phyloP scores from a whole-genome alignment of 2,113 vertebrate genomes.

The Helogale parvula region DNA sequence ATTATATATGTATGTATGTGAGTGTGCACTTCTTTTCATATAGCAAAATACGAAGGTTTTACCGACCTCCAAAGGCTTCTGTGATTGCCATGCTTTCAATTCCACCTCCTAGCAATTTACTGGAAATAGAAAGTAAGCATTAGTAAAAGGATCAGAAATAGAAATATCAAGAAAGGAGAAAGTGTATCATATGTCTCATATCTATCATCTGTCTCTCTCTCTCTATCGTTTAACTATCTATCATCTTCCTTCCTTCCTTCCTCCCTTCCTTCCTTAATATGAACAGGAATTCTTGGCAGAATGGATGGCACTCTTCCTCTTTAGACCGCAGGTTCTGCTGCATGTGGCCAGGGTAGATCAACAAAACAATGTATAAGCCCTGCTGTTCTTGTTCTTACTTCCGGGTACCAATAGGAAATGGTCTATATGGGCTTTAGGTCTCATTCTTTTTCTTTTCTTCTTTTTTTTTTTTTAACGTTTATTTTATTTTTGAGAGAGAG shows the following conservation, averaged over 20 bases:
- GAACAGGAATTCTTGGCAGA: conserved; percentile 43
- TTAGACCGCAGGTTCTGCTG: not conserved
- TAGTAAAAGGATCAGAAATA: conserved; percentile 64
- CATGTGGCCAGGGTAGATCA: not conserved
- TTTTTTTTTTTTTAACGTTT: too few relatives aligned
- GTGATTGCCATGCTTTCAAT: conserved; percentile 99
- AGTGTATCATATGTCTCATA: not conserved
- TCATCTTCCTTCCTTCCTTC: too few relatives aligned
- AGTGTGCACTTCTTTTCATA: not conserved
- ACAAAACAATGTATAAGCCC: not conserved
- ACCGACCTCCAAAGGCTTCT: conserved; percentile 97
- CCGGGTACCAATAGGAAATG: not conserved
- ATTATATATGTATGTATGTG: not conserved
- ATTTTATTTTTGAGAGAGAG: too few relatives aligned
- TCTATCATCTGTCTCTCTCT: not conserved
- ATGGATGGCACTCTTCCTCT: not conserved
- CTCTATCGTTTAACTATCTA: not conserved
- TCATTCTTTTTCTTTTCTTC: not conserved
- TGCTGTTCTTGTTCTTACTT: not conserved
- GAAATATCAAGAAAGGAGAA: conserved; percentile 34
- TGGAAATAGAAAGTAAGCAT: conserved; percentile 81
- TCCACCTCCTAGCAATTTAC: conserved; percentile 97
- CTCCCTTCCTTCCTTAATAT: not conserved
- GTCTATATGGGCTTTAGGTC: not conserved
- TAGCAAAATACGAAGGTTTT: conserved; percentile 59